Conservation (phyloP, 2,113 vertebrate species). For the Ochotona princeps region DNA sequence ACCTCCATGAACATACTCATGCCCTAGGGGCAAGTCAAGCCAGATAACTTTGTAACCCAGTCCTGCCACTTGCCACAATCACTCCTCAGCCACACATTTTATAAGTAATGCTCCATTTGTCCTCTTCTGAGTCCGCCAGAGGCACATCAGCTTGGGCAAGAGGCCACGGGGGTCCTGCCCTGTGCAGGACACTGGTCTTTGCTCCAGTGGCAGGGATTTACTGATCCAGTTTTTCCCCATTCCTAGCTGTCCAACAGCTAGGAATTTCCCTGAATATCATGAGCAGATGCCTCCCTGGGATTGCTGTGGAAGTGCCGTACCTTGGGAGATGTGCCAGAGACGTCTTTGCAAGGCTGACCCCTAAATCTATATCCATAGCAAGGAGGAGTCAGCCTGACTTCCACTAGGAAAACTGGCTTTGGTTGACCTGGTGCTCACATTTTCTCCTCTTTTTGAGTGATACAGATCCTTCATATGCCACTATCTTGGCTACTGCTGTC, state of each 20-base stretch:
- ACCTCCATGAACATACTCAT: background rate
- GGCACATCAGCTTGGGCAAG: background rate
- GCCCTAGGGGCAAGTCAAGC: background rate
- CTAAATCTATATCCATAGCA: no score
- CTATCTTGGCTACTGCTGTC: background rate
- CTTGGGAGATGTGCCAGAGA: constrained; percentile 11
- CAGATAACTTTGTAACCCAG: constrained; percentile 35
- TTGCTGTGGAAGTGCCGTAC: background rate
- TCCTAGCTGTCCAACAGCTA: background rate
- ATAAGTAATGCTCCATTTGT: background rate
- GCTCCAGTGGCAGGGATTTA: background rate
- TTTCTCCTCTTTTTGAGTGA: background rate
- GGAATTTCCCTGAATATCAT: background rate
- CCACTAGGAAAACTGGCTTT: background rate
- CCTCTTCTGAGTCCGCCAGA: constrained; percentile 14
- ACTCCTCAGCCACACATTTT: background rate
- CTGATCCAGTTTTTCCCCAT: background rate
- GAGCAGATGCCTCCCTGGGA: background rate
- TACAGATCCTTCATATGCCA: background rate
- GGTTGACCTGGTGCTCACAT: background rate
- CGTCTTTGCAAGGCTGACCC: background rate
- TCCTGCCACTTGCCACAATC: background rate
- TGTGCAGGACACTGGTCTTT: background rate
- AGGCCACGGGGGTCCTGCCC: background rate
- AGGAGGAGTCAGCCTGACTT: background rate